Percentiles rank a stretch among this genome's conserved stretches.
Evolutionary conservation across 2,888 invertebrate genomes (phyloP).

Genomic region (Calameuta idolon): DNA sequence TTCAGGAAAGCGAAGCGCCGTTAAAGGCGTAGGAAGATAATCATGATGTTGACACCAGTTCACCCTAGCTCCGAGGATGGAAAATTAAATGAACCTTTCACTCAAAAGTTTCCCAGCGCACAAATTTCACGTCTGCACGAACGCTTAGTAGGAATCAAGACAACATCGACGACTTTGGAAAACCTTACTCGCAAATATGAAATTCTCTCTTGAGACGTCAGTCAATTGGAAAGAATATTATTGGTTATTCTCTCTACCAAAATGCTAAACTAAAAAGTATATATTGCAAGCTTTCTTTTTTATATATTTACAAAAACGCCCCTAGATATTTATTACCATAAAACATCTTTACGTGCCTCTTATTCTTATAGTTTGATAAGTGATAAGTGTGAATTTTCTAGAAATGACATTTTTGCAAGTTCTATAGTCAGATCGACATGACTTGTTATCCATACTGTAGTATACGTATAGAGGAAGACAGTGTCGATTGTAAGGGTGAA

Average conservation of each 20-base stretch:
- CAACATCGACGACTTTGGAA: not conserved
- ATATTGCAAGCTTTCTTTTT: not conserved
- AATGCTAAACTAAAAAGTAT: not conserved
- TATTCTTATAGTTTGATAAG: not conserved
- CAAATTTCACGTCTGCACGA: not conserved
- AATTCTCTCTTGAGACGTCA: no score
- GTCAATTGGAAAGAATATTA: not conserved
- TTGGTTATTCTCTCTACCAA: not conserved
- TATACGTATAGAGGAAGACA: not conserved
- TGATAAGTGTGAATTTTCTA: not conserved
- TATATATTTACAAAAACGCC: not conserved
- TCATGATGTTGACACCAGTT: constrained; percentile 3
- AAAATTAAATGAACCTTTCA: not conserved
- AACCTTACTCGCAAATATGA: no score
- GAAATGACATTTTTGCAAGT: not conserved
- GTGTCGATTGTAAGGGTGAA: not conserved
- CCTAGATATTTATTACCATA: not conserved
- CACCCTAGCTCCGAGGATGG: not conserved
- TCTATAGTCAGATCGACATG: not conserved
- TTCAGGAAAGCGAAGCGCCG: constrained; percentile 38
- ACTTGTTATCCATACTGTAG: not conserved
- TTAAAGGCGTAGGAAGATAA: constrained; percentile 29
- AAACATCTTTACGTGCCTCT: not conserved
- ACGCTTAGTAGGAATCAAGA: not conserved
- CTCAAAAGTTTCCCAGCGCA: not conserved